A percentile compares a stretch with the other conserved stretches of the same genome.
Evolutionary conservation across 2,888 invertebrate genomes (phyloP).

Genomic region (Chesias legatella): DNA sequence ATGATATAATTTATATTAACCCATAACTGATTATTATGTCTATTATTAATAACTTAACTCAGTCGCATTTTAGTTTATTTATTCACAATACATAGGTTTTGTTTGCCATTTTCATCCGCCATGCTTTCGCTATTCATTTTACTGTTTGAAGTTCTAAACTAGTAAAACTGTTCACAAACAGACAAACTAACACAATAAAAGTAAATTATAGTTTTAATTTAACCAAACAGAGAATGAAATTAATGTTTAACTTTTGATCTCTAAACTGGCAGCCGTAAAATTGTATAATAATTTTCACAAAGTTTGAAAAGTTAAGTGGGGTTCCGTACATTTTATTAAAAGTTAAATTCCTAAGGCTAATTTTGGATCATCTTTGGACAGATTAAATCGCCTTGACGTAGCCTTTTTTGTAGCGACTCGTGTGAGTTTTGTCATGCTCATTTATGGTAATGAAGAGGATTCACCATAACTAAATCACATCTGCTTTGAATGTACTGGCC

Average conservation of each 20-base stretch:
- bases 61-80: too few relatives aligned
- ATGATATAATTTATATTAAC: too few relatives aligned
- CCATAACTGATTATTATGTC: too few relatives aligned
- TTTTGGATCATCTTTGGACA: too few relatives aligned
- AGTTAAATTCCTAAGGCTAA: conserved; percentile 7
- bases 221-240: conserved; percentile 37
- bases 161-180: too few relatives aligned
- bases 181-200: conserved; percentile 6
- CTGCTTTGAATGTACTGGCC: too few relatives aligned
- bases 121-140: too few relatives aligned
- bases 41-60: too few relatives aligned
- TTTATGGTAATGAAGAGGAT: conserved; percentile 37
- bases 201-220: conserved; percentile 10
- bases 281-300: conserved; percentile 13
- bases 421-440: conserved; percentile 5
- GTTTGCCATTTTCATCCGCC: too few relatives aligned
- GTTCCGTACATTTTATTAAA: not conserved
- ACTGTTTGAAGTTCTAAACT: too few relatives aligned
- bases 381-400: conserved; percentile 19
- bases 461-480: too few relatives aligned
- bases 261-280: conserved; percentile 37
- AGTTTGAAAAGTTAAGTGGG: not conserved
- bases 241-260: conserved; percentile 38
- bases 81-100: too few relatives aligned
- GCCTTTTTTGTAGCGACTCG: conserved; percentile 30